Base-by-base conservation (phyloP, 1,140 invertebrate species). In the Drosophila oshimai region DNA sequence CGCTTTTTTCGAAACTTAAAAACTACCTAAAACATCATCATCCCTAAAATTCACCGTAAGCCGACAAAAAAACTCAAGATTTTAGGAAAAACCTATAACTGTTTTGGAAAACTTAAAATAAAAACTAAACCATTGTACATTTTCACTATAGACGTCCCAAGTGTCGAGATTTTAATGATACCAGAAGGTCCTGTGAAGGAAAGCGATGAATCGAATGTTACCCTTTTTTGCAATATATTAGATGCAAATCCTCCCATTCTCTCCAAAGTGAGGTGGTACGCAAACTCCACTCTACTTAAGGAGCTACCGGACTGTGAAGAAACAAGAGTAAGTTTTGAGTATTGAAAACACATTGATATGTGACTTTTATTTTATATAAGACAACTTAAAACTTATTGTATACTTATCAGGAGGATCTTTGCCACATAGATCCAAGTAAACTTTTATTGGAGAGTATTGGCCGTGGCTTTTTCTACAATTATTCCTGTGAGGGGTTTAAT, bases 401-500 rank as follows among this genome's bases (percentile, higher is more conserved):
- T n/a, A n/a, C n/a, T n/a, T n/a, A n/a, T n/a, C n/a, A 89, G 69
- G 83, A 92, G 64, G 90, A 92, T 62, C 94, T 97, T 41, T 97
- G 96, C 90, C 95, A 96, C 89, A 95, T 97, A 72, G 96, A 97
- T 87, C 96, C 96, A 0, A 96, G 95, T 54, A 95, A 96, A 91
- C 92, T 97, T 64, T 92, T 97, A 26, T 92, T 98, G 13, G 95
- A 96, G 72, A 94, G 95, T 64, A 96, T 97, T 10, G 95, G 94
- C 5, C 93, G 96, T 57, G 94, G 94, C 44, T 97, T 97, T 89
- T 96, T 97, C 64, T 97, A 97, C n/a, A 97, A 98, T 91, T 98
- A 97, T 91, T 96, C 96, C 0, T 98, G 97, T 90, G 94, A 96
- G 78, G 97, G 96, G 2, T 94, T 94, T 81, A 98, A 97, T 91